phyloP scores from a whole-genome alignment of 2,797 vertebrate species.

The Phrynocephalus forsythii region DNA sequence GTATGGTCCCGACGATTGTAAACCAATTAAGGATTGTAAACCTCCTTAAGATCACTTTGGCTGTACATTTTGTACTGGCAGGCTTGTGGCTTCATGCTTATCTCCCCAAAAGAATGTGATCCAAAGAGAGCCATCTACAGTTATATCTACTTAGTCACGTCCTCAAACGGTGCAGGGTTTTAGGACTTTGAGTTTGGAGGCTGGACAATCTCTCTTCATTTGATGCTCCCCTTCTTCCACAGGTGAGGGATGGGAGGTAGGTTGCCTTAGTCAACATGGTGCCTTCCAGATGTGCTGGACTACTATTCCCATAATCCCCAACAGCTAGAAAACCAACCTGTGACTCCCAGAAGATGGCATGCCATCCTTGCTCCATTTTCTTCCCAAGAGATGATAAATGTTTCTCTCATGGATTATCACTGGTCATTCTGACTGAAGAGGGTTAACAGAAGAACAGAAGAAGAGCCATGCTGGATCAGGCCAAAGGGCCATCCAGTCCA shows the following conservation, averaged over 20 bases:
- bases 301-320: too few relatives aligned
- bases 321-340: too few relatives aligned
- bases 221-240: not conserved
- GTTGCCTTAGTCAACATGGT: not conserved
- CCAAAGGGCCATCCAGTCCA: too few relatives aligned
- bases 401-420: too few relatives aligned
- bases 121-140: constrained; percentile 35
- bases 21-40: too few relatives aligned
- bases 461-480: too few relatives aligned
- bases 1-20: too few relatives aligned
- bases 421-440: too few relatives aligned
- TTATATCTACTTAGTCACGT: constrained; percentile 55
- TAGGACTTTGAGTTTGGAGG: not conserved
- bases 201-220: not conserved
- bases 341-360: too few relatives aligned
- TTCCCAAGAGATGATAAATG: too few relatives aligned
- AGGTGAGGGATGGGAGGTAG: not conserved
- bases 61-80: constrained; percentile 24
- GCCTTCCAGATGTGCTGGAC: not conserved
- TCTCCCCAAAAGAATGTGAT: constrained; percentile 61
- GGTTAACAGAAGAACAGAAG: too few relatives aligned
- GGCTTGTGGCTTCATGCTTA: constrained; percentile 71
- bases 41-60: not conserved
- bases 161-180: not conserved
- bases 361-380: not conserved